Evolutionary conservation across 2,113 vertebrate genomes (phyloP).

Genomic region (Procavia capensis): DNA sequence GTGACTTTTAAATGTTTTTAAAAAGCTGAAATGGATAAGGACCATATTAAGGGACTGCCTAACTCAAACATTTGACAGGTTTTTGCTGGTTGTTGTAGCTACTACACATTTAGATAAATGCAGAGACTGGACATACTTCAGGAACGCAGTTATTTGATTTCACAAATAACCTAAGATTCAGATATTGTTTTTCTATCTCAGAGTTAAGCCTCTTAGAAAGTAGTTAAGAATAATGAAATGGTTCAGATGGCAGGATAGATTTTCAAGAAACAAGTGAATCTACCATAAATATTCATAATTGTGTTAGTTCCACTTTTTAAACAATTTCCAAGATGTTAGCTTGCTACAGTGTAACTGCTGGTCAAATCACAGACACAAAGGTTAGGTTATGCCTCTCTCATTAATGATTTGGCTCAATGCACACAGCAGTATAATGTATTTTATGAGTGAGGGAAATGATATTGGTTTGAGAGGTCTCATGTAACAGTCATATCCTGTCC

Average conservation of each 20-base stretch:
- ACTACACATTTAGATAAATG: slow-evolving; percentile 53
- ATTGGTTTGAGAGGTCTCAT: slow-evolving; percentile 95
- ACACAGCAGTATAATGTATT: slow-evolving; percentile 93
- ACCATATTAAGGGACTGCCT: background rate
- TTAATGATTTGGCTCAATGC: slow-evolving; percentile 89
- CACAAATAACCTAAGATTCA: slow-evolving; percentile 58
- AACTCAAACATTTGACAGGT: slow-evolving; percentile 45
- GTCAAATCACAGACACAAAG: slow-evolving; percentile 86
- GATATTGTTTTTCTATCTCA: slow-evolving; percentile 54
- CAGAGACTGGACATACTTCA: background rate
- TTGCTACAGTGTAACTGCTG: slow-evolving; percentile 81
- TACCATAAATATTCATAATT: slow-evolving; percentile 89
- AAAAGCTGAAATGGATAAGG: slow-evolving; percentile 45
- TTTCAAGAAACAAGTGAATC: slow-evolving; percentile 84
- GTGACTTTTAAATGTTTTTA: slow-evolving; percentile 41
- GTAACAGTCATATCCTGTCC: slow-evolving; percentile 97
- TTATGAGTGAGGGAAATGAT: slow-evolving; percentile 95
- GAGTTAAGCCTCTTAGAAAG: slow-evolving; percentile 79
- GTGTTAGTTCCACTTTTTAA: slow-evolving; percentile 86
- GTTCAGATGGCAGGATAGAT: slow-evolving; percentile 78
- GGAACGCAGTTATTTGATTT: slow-evolving; percentile 54
- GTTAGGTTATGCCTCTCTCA: slow-evolving; percentile 88
- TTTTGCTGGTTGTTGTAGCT: slow-evolving; percentile 59
- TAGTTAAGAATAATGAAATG: slow-evolving; percentile 81
- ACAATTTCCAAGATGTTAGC: slow-evolving; percentile 85